phyloP scores from a whole-genome alignment of 2,797 vertebrate genomes.

The Rhynchotus rufescens region DNA sequence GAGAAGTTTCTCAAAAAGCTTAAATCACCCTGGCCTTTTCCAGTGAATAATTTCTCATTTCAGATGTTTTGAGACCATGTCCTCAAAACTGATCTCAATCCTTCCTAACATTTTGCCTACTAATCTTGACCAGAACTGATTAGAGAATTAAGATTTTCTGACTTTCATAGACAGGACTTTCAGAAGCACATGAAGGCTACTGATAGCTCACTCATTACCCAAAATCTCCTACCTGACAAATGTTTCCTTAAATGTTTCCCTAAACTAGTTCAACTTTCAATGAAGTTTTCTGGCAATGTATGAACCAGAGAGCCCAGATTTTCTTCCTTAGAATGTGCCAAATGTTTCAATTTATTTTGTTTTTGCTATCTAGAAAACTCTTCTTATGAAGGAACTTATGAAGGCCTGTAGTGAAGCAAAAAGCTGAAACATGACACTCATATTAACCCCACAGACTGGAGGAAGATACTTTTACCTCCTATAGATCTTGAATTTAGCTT shows the following conservation, averaged over 20 bases:
- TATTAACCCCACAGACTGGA: slow-evolving; percentile 25
- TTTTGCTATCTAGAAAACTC: slow-evolving; percentile 3
- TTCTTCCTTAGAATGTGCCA: background rate
- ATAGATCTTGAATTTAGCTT: background rate
- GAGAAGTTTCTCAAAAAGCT: slow-evolving; percentile 7
- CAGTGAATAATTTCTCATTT: slow-evolving; percentile 37
- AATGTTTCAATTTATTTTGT: background rate
- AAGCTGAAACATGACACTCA: background rate
- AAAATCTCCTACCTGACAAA: background rate
- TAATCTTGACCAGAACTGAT: background rate
- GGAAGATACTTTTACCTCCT: background rate
- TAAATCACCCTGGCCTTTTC: background rate
- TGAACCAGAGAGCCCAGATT: background rate
- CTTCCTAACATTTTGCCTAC: slow-evolving; percentile 36
- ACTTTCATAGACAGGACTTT: background rate
- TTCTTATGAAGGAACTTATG: background rate
- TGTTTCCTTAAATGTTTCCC: background rate
- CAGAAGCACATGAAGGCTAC: background rate
- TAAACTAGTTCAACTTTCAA: background rate
- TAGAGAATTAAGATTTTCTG: background rate
- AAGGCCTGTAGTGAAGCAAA: background rate
- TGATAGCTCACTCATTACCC: background rate
- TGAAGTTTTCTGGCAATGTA: background rate
- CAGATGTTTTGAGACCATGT: slow-evolving; percentile 30
- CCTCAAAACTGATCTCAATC: slow-evolving; percentile 17